Base-by-base conservation (phyloP, 2,797 vertebrate species). In the Tauraco hartlaubi region DNA sequence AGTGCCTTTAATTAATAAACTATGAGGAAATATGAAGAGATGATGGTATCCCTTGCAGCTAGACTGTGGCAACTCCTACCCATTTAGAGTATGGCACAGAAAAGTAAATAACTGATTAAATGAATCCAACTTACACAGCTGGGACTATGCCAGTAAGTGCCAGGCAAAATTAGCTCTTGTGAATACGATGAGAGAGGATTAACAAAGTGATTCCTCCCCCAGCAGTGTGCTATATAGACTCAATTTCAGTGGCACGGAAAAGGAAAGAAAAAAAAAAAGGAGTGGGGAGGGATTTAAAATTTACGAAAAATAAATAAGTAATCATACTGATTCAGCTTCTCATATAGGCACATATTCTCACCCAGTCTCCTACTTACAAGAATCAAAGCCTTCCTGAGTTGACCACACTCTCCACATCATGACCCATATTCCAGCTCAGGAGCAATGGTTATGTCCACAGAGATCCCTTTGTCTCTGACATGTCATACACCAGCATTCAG, bases 241-340 rank as follows among this genome's bases (percentile, higher is more conserved):
- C 73, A 20, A 55, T 11, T 59, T 80, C 44, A 77, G 61, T 23
- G 44, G 37, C 29, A 79, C 16, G 90, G 19, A 72, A 56, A 44
- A 11, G 7, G 3, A 16, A 17, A n/a, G 11, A 41, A 48, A 19
- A 23, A 28, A 29, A 22, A 13, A 37, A 21, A 49, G 3, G 2
- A 1, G 19, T 0, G 0, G 9, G 16, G 28, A 15, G 33, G 14
- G 15, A 68, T 39, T 48, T 28, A 18, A 55, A 76, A 85, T 76
- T 87, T 63, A 39, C 33, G 33, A 10, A 1, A 49, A 64, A 84
- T n/a, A 90, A 79, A 66, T 7, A 35, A n/a, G 37, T 59, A 56
- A 41, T 81, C 22, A 72, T 61, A 43, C 9, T 33, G 3, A 3
- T 86, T 64, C 26, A 62, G 26, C n/a, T 67, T 62, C 46, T 77